These are phyloP conservation scores for Telmatherina bonti DNA, from an alignment of 2,797 vertebrate species.

Conservation along the genomic window DNA sequence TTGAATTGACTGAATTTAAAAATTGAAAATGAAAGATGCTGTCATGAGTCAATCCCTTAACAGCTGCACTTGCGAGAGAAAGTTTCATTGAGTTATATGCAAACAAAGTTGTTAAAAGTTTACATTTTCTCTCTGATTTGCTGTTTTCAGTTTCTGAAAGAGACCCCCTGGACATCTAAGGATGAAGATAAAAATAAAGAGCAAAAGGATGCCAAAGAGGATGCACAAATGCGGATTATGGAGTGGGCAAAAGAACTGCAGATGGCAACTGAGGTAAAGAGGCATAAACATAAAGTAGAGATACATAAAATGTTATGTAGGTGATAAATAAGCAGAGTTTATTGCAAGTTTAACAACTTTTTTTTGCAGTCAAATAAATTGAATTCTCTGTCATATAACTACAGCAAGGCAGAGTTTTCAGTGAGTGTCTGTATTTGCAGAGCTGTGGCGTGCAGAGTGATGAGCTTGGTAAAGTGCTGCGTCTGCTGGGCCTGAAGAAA, in stretches of 20 bases:
- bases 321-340: background rate
- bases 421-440: conserved; percentile 44
- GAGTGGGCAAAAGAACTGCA: conserved; percentile 84
- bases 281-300: background rate
- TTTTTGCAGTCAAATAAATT: too few relatives aligned
- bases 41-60: background rate
- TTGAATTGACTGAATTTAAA: background rate
- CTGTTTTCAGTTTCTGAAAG: conserved; percentile 62
- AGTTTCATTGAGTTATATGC: background rate
- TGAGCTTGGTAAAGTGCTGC: conserved; percentile 70
- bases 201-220: conserved; percentile 29
- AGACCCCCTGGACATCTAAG: conserved; percentile 41
- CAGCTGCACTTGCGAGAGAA: background rate
- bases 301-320: background rate
- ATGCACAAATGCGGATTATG: conserved; percentile 67
- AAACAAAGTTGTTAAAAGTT: background rate
- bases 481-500: conserved; percentile 78
- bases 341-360: too few relatives aligned
- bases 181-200: conserved; percentile 24
- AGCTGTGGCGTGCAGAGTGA: conserved; percentile 76
- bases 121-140: background rate
- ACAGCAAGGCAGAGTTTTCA: background rate
- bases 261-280: conserved; percentile 74
- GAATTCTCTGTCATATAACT: background rate
- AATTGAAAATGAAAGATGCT: too few relatives aligned